phyloP scores from a whole-genome alignment of 2,113 vertebrate genomes.

The Lamprotornis superbus region DNA sequence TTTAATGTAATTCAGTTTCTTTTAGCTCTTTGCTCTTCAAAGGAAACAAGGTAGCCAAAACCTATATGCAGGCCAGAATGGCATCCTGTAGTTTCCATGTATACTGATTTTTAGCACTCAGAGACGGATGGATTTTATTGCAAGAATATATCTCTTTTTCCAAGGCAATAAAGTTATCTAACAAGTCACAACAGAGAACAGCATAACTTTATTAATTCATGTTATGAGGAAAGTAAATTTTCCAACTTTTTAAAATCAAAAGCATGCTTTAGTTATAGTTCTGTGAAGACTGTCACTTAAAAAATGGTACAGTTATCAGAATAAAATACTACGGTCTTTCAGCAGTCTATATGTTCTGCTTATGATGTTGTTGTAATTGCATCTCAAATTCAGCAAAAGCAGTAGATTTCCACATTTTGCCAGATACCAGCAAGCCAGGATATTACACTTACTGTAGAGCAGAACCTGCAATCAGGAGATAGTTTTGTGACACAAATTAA shows the following conservation, averaged over 20 bases:
- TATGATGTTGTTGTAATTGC: background rate
- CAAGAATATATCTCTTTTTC: background rate
- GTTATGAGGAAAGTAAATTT: background rate
- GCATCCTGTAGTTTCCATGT: background rate
- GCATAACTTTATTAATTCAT: background rate
- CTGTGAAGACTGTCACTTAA: background rate
- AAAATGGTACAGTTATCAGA: background rate
- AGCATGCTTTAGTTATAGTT: background rate
- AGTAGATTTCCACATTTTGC: background rate
- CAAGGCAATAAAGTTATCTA: background rate
- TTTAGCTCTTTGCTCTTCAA: background rate
- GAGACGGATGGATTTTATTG: background rate
- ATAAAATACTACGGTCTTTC: background rate
- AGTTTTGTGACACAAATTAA: background rate
- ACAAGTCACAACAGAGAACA: background rate
- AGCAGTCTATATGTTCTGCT: background rate
- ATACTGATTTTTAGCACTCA: background rate
- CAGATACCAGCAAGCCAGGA: background rate
- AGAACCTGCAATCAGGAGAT: background rate
- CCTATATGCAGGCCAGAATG: background rate
- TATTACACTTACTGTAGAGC: background rate
- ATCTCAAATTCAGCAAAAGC: background rate
- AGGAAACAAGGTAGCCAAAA: background rate
- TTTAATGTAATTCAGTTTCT: background rate
- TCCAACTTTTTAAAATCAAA: background rate